phyloP scores from a whole-genome alignment of 2,113 vertebrate genomes.

The Cyphomyrus discorhynchus region DNA sequence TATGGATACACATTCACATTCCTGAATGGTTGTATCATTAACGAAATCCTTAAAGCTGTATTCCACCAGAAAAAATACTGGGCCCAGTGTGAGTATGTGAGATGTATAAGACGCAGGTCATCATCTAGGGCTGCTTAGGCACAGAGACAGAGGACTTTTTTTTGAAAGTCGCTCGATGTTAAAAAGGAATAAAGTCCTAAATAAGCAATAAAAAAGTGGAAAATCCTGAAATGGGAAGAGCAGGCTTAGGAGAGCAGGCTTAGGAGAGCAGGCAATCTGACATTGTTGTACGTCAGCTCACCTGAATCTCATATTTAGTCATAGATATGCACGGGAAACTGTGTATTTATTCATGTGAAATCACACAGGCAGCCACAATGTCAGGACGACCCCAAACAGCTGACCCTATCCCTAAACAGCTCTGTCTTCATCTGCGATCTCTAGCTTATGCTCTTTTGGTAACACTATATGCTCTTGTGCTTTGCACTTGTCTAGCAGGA shows the following conservation, averaged over 20 bases:
- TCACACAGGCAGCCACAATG: neutral
- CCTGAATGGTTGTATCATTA: conserved; percentile 13
- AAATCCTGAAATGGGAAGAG: neutral
- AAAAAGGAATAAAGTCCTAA: neutral
- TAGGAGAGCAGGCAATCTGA: neutral
- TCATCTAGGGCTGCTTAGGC: neutral
- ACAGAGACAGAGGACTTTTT: neutral
- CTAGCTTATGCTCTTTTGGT: neutral
- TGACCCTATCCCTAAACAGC: neutral
- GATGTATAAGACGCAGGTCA: neutral
- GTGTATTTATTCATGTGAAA: neutral
- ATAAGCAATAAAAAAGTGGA: neutral
- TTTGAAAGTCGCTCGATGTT: neutral
- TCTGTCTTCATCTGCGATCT: neutral
- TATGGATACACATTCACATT: conserved; percentile 10
- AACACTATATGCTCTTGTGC: neutral
- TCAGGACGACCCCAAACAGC: neutral
- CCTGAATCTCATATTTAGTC: neutral
- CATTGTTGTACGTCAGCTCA: neutral
- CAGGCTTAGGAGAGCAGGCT: neutral
- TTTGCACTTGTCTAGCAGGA: neutral
- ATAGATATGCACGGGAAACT: neutral
- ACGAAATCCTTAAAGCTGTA: conserved; percentile 2
- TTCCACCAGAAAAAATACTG: neutral
- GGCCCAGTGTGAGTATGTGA: neutral